Conservation (phyloP, 2,113 vertebrate genomes). For the Tenebrosternarchus preto region DNA sequence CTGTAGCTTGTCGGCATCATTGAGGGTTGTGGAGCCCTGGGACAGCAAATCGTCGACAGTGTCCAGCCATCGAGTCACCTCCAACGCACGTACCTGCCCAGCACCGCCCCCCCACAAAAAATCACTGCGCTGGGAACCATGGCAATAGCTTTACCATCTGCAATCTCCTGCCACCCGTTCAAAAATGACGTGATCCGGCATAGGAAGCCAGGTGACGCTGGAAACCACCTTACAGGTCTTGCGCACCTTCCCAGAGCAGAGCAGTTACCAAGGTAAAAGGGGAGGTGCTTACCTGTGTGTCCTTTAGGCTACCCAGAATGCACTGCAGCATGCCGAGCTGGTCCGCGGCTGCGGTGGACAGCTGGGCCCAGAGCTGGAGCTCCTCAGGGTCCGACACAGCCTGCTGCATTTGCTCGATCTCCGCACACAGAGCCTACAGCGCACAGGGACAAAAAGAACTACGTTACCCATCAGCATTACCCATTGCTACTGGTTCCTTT, state of each 20-base stretch:
- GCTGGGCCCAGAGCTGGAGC: conserved; percentile 79
- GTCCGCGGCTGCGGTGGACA: conserved; percentile 77
- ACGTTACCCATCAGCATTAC: background rate
- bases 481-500: background rate
- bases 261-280: too few relatives aligned
- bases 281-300: conserved; percentile 80
- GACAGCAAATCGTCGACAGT: conserved; percentile 82
- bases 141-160: too few relatives aligned
- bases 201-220: too few relatives aligned
- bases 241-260: too few relatives aligned
- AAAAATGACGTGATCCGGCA: too few relatives aligned
- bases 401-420: conserved; percentile 79
- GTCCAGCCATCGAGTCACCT: conserved; percentile 84
- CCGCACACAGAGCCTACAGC: conserved; percentile 71
- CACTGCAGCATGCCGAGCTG: conserved; percentile 83
- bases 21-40: conserved; percentile 73
- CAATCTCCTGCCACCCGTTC: too few relatives aligned
- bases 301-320: conserved; percentile 80
- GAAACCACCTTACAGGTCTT: too few relatives aligned
- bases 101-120: background rate
- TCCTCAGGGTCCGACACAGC: conserved; percentile 76
- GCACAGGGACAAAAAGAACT: background rate
- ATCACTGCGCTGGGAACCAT: too few relatives aligned
- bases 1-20: conserved; percentile 74
- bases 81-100: conserved; percentile 78